These are phyloP conservation scores for Eufriesea mexicana DNA, from an alignment of 1,140 invertebrate genomes.

Conservation along the genomic window DNA sequence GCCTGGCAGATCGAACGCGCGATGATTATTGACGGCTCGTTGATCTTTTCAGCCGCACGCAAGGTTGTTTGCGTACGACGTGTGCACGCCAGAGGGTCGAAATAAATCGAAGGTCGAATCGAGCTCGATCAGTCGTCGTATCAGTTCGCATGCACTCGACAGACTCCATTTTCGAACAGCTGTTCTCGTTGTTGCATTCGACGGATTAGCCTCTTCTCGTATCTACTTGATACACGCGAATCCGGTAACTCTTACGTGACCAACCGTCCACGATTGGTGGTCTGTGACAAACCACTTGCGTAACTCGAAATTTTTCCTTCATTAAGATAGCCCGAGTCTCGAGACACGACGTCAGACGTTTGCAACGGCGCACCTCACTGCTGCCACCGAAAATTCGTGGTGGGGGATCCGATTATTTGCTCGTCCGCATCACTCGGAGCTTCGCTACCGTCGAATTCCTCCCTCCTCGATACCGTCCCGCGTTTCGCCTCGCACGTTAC, in stretches of 20 bases:
- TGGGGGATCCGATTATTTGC: background rate
- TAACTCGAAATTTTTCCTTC: constrained; percentile 48
- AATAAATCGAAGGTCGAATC: constrained; percentile 7
- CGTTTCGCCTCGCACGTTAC: background rate
- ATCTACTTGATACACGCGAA: background rate
- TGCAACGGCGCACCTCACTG: background rate
- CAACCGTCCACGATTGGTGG: constrained; percentile 13
- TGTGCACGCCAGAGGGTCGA: background rate
- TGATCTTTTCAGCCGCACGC: background rate
- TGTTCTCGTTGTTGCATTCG: background rate
- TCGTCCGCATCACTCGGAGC: background rate
- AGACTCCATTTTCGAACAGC: background rate
- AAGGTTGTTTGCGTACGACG: background rate
- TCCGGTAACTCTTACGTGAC: background rate
- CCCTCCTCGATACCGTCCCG: background rate
- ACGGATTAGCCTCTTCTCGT: background rate
- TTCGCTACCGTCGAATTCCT: background rate
- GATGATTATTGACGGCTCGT: constrained; percentile 13
- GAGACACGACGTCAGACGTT: background rate
- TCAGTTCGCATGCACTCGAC: background rate
- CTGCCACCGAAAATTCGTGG: background rate
- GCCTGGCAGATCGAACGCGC: background rate
- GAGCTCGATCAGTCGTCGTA: background rate
- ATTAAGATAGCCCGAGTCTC: background rate
- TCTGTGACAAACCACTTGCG: constrained; percentile 28